Evolutionary conservation across 2,797 vertebrate genomes (phyloP).

Genomic region (Arnoldichthys spilopterus): DNA sequence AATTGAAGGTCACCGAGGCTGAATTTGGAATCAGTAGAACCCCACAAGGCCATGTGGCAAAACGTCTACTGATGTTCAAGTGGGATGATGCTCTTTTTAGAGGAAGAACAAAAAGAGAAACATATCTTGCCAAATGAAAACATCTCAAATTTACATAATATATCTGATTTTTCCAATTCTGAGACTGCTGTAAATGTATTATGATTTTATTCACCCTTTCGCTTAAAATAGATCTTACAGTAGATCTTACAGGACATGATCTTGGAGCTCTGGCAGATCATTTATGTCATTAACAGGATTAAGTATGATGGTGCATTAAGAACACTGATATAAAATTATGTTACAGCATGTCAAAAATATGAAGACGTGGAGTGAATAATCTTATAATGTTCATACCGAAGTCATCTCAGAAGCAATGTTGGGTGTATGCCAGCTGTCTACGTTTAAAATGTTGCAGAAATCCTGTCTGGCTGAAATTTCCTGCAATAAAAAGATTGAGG

Average conservation of each 20-base stretch:
- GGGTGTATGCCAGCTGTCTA: background rate
- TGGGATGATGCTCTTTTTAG: background rate
- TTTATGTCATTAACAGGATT: too few relatives aligned
- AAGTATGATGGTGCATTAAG: too few relatives aligned
- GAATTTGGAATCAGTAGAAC: conserved; percentile 23
- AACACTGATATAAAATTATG: too few relatives aligned
- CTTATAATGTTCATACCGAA: too few relatives aligned
- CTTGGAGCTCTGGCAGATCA: too few relatives aligned
- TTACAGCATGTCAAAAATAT: too few relatives aligned
- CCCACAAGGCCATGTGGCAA: background rate
- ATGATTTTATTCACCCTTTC: background rate
- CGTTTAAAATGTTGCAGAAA: background rate
- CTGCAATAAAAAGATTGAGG: background rate
- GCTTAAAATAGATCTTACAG: too few relatives aligned
- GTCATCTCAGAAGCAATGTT: too few relatives aligned
- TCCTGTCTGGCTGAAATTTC: background rate
- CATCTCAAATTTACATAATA: background rate
- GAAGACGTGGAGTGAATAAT: too few relatives aligned
- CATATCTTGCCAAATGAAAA: background rate
- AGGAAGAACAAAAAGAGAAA: background rate
- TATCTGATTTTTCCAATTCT: background rate
- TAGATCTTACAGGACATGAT: too few relatives aligned
- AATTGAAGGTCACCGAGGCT: conserved; percentile 22
- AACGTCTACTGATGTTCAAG: background rate
- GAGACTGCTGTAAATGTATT: background rate